Evolutionary conservation across 2,888 invertebrate species (phyloP), one percentile per base, ranked within the genome.

Genomic region (Gari tellinella): DNA sequence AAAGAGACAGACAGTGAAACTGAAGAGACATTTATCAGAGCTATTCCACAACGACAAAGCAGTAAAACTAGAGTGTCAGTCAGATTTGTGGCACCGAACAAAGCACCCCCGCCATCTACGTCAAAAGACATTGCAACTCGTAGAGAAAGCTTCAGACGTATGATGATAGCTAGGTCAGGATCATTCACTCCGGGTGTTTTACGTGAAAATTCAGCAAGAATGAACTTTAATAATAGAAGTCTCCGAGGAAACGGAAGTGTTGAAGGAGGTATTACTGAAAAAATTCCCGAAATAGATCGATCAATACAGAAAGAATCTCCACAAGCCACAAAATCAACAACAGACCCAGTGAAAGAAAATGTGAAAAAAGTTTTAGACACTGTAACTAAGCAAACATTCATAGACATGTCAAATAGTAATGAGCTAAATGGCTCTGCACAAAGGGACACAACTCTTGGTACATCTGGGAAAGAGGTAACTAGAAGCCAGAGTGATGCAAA

Each of bases 51-150:
- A 38, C 68, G 84, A 60, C 75, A 81, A 37, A 75, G 80, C 49
- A 81, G 80, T 19, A 83, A 83, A 38, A 78, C 84, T 7, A 85
- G 87, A 66, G 85, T 89, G 40, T 85, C 84, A n/a, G 86, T 89
- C 15, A 68, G 87, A 57, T 84, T 84, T 84, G 84, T 89, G 15
- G 84, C 84, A 7, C 86, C 89, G 31, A 82, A 84, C 45, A 87
- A 88, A 64, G 87, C 85, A 5, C 88, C 88, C 19, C 88, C 89
- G 21, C 88, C 85, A 10, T 87, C 87, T 14, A 87, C 84, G 25
- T 84, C 86, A 1, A 88, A 87, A 72, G 88, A 89, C 51, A 86
- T 88, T 14, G 88, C 86, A 3, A 86, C 86, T 26, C 67, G 86
- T 26, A 73, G 88, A 40, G 89, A 89, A 76, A 88, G 89, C 56